Base-by-base conservation (phyloP, 1,140 invertebrate species). In the Oncopodura yosiiana region DNA sequence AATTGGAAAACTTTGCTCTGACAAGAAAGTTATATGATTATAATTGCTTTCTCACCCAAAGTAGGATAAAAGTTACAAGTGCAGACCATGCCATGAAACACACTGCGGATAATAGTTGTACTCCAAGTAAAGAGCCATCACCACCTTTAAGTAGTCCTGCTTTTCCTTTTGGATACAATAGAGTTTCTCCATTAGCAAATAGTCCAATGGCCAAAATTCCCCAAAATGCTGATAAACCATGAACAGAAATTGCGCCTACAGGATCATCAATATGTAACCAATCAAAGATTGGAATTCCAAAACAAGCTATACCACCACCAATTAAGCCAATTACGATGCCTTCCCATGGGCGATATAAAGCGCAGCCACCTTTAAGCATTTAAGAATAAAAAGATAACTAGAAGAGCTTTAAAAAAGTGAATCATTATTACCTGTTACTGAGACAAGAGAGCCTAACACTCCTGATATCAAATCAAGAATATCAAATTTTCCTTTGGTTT, bases 111-210 rank as follows among this genome's bases (percentile, higher is more conserved):
- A 93, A 67, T 1, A 73, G 62, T 73, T 94, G 89, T 23, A 93
- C 76, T 0, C 86, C 87, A 1, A 93, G 70, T n/a, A 93, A 73
- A 63, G 89, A 83, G 77, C 82, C 86, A 16, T 85, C 87, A 16
- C 90, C 89, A 36, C 87, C 73, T 58, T 71, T 69, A 46, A 75
- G 66, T 19, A 75, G 49, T 1, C 74, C 74, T 14, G 66, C 55
- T 11, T 66, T 48, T 5, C 69, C 71, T 5, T 66, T 49, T 3
- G 69, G 73, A 37, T 72, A 46, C 38, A 74, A 59, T 3, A 72
- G 49, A 1, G 58, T 64, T 59, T 77, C 74, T 8, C 66, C 59
- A 18, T 74, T 66, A 21, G 70, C 73, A 63, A 77, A 76, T 3
- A 77, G 56, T 2, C 74, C 75, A 3, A 77, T 73, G 11, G 74